These are phyloP conservation scores for Prionchulus punctatus DNA, from an alignment of 2,888 invertebrate genomes.

Conservation along the genomic window DNA sequence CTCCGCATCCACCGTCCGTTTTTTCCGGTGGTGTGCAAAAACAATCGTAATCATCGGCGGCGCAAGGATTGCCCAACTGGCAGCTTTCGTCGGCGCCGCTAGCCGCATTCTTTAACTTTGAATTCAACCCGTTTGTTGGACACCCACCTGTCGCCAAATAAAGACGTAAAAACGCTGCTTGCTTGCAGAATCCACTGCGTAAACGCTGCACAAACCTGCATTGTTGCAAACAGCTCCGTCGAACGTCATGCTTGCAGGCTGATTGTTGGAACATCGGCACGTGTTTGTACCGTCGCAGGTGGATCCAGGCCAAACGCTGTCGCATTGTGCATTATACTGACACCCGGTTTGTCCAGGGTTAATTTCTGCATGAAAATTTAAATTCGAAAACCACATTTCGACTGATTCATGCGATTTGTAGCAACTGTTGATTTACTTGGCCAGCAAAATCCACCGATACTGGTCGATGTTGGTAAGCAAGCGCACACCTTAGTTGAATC, in stretches of 20 bases:
- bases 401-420: too few species aligned
- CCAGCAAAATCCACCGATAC: too few species aligned
- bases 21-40: not conserved
- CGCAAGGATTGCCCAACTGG: not conserved
- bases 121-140: not conserved
- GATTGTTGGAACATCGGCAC: not conserved
- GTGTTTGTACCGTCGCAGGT: not conserved
- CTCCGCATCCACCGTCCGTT: too few species aligned
- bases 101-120: not conserved
- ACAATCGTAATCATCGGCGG: not conserved
- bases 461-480: too few species aligned
- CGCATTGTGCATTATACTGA: not conserved
- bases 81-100: not conserved
- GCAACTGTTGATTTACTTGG: too few species aligned
- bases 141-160: too few species aligned
- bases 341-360: slow-evolving; percentile 5
- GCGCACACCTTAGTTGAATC: too few species aligned
- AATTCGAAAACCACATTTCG: too few species aligned
- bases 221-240: not conserved
- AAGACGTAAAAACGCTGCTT: too few species aligned
- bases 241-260: not conserved
- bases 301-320: slow-evolving; percentile 6
- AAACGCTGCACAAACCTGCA: too few species aligned
- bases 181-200: too few species aligned
- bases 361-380: slow-evolving; percentile 4